Evolutionary conservation across 2,888 invertebrate genomes (phyloP).

Genomic region (Sinohyriopsis cumingii): DNA sequence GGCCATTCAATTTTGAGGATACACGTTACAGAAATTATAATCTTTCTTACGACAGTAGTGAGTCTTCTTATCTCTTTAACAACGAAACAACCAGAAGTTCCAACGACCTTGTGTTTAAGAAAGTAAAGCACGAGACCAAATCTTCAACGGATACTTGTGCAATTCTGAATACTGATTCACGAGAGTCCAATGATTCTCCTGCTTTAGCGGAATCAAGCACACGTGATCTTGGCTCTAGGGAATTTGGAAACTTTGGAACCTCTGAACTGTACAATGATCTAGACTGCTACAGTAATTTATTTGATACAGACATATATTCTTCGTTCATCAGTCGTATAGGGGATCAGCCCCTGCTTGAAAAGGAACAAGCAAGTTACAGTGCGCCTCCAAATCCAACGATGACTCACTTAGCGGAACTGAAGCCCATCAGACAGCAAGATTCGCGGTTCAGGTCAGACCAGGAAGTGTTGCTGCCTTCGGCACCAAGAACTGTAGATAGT

Average conservation of each 20-base stretch:
- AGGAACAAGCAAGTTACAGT: constrained; percentile 8
- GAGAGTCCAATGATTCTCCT: background rate
- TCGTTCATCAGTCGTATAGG: constrained; percentile 32
- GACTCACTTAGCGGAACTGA: constrained; percentile 47
- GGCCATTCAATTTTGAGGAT: too few species aligned
- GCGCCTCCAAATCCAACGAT: constrained; percentile 10
- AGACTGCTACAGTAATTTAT: constrained; percentile 24
- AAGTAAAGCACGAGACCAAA: constrained; percentile 7
- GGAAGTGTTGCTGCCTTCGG: constrained; percentile 22
- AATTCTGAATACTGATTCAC: background rate
- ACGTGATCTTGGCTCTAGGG: background rate
- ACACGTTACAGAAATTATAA: too few species aligned
- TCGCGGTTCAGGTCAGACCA: constrained; percentile 19
- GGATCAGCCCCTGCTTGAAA: constrained; percentile 14
- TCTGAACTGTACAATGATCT: constrained; percentile 26
- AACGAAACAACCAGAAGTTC: too few species aligned
- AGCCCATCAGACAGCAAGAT: constrained; percentile 32
- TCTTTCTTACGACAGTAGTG: too few species aligned
- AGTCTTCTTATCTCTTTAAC: too few species aligned
- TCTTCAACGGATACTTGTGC: constrained; percentile 8
- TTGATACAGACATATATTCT: constrained; percentile 38
- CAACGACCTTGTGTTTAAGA: background rate
- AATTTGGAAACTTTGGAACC: constrained; percentile 9
- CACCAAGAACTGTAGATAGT: constrained; percentile 23
- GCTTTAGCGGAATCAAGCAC: background rate